Percentiles rank a stretch among this genome's conserved stretches.
Evolutionary conservation across 2,113 vertebrate species (phyloP).

Genomic region (Microtus ochrogaster): DNA sequence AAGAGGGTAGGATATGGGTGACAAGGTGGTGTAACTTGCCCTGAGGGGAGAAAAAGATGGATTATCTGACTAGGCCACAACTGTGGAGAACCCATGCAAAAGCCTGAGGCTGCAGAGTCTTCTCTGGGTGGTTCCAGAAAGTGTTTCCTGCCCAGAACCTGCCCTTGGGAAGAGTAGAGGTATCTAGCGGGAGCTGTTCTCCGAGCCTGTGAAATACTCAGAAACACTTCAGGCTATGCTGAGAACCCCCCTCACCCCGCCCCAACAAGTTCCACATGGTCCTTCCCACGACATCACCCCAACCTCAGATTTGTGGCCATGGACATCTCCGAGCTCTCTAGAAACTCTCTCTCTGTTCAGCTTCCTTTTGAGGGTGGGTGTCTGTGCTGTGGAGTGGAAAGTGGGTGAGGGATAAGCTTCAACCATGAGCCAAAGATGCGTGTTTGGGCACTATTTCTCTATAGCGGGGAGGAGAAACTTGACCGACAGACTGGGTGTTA

Average conservation of each 20-base stretch:
- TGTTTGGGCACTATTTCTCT: neutral
- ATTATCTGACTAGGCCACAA: too few relatives aligned
- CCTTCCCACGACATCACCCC: neutral
- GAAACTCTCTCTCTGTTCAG: neutral
- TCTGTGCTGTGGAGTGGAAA: neutral
- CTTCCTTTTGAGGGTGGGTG: neutral
- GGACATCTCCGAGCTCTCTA: neutral
- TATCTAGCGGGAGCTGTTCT: too few relatives aligned
- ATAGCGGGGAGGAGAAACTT: neutral
- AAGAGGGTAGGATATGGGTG: neutral
- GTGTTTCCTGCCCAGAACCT: neutral
- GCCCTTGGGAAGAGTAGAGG: neutral
- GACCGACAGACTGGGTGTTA: neutral
- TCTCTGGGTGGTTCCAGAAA: neutral
- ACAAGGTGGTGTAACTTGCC: neutral
- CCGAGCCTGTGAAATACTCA: neutral
- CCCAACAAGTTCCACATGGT: neutral
- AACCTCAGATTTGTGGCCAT: neutral
- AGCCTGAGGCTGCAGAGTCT: neutral
- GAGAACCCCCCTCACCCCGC: fast-evolving
- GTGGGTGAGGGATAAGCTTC: neutral
- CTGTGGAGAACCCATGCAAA: neutral
- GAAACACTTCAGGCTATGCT: neutral
- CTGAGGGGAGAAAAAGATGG: neutral
- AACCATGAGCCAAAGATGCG: neutral